Conservation (phyloP, 2,113 vertebrate genomes). For the Rhinolophus ferrumequinum region DNA sequence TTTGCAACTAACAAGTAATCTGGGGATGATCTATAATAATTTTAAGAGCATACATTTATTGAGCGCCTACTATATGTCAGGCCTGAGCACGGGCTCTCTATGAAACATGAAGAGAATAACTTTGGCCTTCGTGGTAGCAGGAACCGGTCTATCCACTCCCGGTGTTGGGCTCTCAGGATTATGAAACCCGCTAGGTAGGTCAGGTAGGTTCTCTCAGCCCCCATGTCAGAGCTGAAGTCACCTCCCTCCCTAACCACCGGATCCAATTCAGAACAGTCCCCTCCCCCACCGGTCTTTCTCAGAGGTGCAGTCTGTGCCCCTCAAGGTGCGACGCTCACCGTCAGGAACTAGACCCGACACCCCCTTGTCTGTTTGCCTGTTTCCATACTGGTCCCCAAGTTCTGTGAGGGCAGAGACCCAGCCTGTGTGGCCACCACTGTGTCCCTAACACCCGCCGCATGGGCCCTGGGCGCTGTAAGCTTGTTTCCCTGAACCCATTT, state of each 20-base stretch:
- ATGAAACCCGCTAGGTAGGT: neutral
- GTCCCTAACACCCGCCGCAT: no score
- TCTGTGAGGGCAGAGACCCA: neutral
- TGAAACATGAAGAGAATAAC: neutral
- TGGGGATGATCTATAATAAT: neutral
- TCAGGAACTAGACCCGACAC: neutral
- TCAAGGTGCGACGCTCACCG: accelerated
- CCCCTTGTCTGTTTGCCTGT: accelerated
- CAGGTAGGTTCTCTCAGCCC: neutral
- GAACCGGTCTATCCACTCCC: neutral
- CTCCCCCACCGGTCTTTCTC: neutral
- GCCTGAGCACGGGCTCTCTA: neutral
- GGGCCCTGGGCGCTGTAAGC: no score
- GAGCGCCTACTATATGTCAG: neutral
- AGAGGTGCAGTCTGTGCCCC: neutral
- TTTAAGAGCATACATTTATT: neutral
- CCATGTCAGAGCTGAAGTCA: neutral
- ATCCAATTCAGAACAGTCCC: neutral
- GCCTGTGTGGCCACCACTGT: neutral
- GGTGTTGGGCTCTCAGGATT: neutral
- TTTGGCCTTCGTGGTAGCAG: neutral
- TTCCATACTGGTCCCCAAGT: neutral
- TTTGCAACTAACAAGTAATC: neutral
- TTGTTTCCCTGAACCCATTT: neutral
- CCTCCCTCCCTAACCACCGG: neutral